Evolutionary conservation across 1,140 invertebrate species (phyloP).

Genomic region (Bombus waltoni): DNA sequence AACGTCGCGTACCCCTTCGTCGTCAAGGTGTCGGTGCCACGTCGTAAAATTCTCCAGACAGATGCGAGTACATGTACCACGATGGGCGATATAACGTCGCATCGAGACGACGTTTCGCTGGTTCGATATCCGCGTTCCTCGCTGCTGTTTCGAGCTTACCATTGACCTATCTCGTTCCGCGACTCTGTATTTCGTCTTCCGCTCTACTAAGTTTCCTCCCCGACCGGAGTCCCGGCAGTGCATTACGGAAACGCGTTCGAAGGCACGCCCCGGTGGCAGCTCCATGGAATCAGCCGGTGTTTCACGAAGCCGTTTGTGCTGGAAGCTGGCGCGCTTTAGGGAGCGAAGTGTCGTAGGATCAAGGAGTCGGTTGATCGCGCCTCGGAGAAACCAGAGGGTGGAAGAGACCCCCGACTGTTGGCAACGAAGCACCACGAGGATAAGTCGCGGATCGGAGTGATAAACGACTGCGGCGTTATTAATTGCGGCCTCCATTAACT

Average conservation of each 20-base stretch:
- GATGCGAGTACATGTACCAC: neutral
- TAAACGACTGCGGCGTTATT: constrained; percentile 76
- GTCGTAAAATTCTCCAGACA: neutral
- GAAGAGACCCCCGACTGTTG: constrained; percentile 51
- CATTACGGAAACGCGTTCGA: constrained; percentile 54
- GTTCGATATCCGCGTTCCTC: constrained; percentile 8
- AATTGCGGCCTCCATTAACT: constrained; percentile 77
- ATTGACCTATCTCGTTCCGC: constrained; percentile 17
- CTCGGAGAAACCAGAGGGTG: constrained; percentile 52
- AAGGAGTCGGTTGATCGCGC: constrained; percentile 49
- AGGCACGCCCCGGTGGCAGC: neutral
- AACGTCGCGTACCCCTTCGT: too few relatives aligned
- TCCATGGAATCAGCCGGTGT: neutral
- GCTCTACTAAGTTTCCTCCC: constrained; percentile 39
- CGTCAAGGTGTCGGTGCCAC: neutral
- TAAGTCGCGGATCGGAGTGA: constrained; percentile 76
- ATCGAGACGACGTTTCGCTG: constrained; percentile 1
- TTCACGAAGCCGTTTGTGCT: constrained; percentile 7
- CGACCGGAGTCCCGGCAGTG: constrained; percentile 25
- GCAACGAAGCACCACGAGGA: constrained; percentile 61
- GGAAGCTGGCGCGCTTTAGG: constrained; percentile 13
- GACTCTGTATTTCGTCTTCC: constrained; percentile 37
- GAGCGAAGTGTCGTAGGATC: constrained; percentile 52
- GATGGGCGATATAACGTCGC: neutral
- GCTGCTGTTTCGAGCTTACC: neutral